Base-by-base conservation (phyloP, 2,888 invertebrate genomes). In the Lysandra coridon region DNA sequence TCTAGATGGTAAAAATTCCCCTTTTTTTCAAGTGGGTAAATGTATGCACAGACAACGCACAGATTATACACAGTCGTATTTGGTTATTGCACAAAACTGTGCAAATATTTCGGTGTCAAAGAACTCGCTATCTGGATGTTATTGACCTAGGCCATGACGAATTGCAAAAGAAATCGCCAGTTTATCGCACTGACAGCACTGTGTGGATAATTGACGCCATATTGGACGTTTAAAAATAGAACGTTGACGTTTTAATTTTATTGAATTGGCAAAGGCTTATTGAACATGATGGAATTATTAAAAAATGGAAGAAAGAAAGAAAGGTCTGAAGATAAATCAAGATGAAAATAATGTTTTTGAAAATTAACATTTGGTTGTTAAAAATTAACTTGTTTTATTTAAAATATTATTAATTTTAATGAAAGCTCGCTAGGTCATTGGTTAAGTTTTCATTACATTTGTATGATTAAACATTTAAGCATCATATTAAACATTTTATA, bases 51-150 rank as follows among this genome's bases (percentile, higher is more conserved):
- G 49, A 49, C 12, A 49, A 49, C 49, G 49, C 64, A 30, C 30
- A 12, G 30, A 12, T 62, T 62, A 62, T 12, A 89, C 92, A 44
- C 7, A 75, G n/a, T 75, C 12, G 49, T 23, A 49, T 49, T 76
- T 53, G 57, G 76, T 33, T 69, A 53, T 76, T 57, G 57, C 76
- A 76, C 76, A 76, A 76, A 75, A 49, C 49, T 49, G 80, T 75
- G 81, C 81, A 81, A 82, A 82, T 81, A 82, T 81, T 82, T 81
- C 82, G 81, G 82, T 82, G 89, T 88, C 87, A 89, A 88, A 83
- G 87, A 86, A 87, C 89, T 82, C 85, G 17, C 84, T 88, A 89
- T 88, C 87, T 85, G 80, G 80, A 84, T 86, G 90, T 87, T 88
- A 87, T 86, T 82, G 89, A 81, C 84, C 89, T 80, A 84, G 81